Percentiles rank a stretch among this genome's conserved stretches.
Conservation (phyloP, 2,888 invertebrate genomes). For the Mellilla xanthometata region DNA sequence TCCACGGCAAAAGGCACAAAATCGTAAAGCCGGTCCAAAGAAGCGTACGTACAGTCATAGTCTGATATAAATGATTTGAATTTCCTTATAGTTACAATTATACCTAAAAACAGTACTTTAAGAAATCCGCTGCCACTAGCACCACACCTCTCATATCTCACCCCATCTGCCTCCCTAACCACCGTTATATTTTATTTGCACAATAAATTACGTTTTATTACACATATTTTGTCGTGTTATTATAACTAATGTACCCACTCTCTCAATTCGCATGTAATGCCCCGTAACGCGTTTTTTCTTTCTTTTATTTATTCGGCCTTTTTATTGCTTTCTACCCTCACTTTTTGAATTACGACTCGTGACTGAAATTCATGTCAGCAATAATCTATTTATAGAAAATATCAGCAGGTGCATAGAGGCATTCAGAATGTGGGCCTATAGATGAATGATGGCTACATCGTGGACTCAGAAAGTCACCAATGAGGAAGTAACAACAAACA, state of each 20-base stretch:
- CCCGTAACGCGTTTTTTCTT: constrained; percentile 65
- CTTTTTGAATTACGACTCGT: constrained; percentile 42
- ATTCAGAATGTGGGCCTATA: too few relatives aligned
- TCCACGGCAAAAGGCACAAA: too few relatives aligned
- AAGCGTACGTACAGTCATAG: too few relatives aligned
- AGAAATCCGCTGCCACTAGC: constrained; percentile 22
- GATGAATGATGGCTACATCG: too few relatives aligned
- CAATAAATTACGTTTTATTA: constrained; percentile 83
- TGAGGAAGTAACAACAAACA: too few relatives aligned
- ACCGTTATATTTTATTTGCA: constrained; percentile 81
- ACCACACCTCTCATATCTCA: constrained; percentile 46
- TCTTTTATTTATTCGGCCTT: constrained; percentile 66
- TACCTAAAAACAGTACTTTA: too few relatives aligned
- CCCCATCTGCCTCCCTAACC: constrained; percentile 81
- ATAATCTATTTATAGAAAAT: too few relatives aligned
- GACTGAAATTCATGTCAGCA: constrained; percentile 28
- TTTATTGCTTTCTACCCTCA: constrained; percentile 62
- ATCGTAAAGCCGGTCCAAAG: too few relatives aligned
- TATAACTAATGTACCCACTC: constrained; percentile 83
- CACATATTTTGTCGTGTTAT: constrained; percentile 84
- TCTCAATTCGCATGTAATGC: constrained; percentile 79
- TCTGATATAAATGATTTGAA: too few relatives aligned
- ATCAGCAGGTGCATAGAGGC: too few relatives aligned
- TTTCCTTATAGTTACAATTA: too few relatives aligned
- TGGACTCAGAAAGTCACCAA: too few relatives aligned